Evolutionary conservation across 30 jellyfish, hydroid and myxozoan species (phyloP), one percentile per base, ranked within the genome.

Genomic region (Aurelia sp.): DNA sequence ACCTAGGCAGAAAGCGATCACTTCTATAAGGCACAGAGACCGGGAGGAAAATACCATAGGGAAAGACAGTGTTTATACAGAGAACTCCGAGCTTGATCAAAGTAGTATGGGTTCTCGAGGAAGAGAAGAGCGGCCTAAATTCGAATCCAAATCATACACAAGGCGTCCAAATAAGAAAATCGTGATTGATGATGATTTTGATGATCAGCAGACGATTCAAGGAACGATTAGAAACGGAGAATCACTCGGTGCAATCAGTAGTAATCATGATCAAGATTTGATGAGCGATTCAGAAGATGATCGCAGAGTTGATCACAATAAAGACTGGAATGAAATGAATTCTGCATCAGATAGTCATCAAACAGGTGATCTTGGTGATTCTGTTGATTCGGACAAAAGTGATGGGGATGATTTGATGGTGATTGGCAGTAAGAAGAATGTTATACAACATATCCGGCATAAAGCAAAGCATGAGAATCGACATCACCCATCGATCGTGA

Each of bases 141-240:
- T 22, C 44, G 22, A 73, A 4, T 73, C 84, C 52, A 48, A 73
- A 19, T 73, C 84, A 6, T 52, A 73, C 17, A 30, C 18, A 47
- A 51, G 71, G 55, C 69, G 70, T 11, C 37, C 50, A 4, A 70
- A 17, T 22, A 51, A 20, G 35, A 27, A 27, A 70, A 47, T 23
- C 6, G 81, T 73, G 59, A 73, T 52, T 4, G 59, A 61, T 27
- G 84, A 73, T 73, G 84, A 73, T 73, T 73, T 52, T n/a, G 59
- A 51, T 50, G 53, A 73, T 52, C 71, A 44, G 20, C 70, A 48
- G 30, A 18, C 21, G n/a, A 33, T 62, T 8, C 40, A 33, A 15
- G 81, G 63, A 27, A 22, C 40, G 48, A 37, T 18, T 33, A n/a
- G 44, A 20, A 13, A 21, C 3, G 69, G 35, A 59, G 33, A 59